Base-by-base conservation (phyloP, 2,888 invertebrate species). In the Drosophila pseudotalamancana region DNA sequence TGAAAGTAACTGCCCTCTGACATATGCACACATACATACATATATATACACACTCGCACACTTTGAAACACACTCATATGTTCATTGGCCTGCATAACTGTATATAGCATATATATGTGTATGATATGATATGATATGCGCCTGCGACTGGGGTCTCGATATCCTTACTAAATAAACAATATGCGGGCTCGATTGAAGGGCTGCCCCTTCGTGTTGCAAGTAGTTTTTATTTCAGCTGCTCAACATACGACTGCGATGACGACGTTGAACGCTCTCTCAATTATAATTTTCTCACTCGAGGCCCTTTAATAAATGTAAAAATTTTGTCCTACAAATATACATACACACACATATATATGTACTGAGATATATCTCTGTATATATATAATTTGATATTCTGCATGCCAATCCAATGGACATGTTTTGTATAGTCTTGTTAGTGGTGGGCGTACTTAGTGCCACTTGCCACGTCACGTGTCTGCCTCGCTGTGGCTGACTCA, bases 161-260 rank as follows among this genome's bases (percentile, higher is more conserved):
- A 82, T 82, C 81, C 81, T 88, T 88, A 69, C 86, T 83, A 75
- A 82, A 79, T 83, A 83, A 82, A 88, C 81, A 88, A 82, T 72
- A 82, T 87, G 86, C 81, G 76, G 83, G 86, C 79, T 62, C 49
- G 46, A 63, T 72, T 67, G 65, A 50, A 64, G 72, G 55, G 65
- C 51, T 40, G 40, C 19, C 31, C n/a, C 50, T 42, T 37, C 31
- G 49, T 57, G 49, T 53, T 61, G 49, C 42, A 61, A 49, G 46
- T 51, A 65, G 50, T 72, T 69, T 69, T 60, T 63, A 67, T 72
- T 69, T 60, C 62, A 72, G 55, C 42, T 75, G 59, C 55, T 54
- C 51, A 55, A 45, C 65, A 27, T 23, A 23, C 43, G 29, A 23
- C 29, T 29, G 8, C 25, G 23, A 39, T 12, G 39, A 21, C 4